Evolutionary conservation across 2,113 vertebrate species (phyloP).

Genomic region (Corythoichthys haematopterus): DNA sequence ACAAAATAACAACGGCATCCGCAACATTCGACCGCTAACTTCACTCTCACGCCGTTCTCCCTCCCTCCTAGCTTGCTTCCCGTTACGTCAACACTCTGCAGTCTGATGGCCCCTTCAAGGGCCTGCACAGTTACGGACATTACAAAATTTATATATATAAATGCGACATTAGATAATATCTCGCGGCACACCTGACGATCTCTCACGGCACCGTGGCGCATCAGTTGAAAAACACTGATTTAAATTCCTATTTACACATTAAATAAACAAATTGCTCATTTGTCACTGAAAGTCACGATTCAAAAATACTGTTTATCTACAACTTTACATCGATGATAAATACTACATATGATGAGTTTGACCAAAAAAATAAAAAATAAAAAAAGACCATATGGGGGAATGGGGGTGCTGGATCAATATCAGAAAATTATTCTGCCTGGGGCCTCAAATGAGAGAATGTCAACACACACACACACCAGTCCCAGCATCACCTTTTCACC

Average conservation of each 20-base stretch:
- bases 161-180: too few species aligned
- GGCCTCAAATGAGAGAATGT: slow-evolving; percentile 61
- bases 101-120: too few species aligned
- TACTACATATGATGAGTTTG: background rate
- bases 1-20: too few species aligned
- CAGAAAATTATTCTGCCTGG: slow-evolving; percentile 49
- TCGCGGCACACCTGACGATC: too few species aligned
- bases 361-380: background rate
- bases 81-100: too few species aligned
- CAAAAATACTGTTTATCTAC: background rate
- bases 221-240: too few species aligned
- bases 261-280: background rate
- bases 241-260: background rate
- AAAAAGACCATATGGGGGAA: background rate
- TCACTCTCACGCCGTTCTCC: too few species aligned
- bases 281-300: background rate
- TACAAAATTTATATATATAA: too few species aligned
- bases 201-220: too few species aligned
- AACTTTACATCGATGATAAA: background rate
- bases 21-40: too few species aligned
- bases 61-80: too few species aligned
- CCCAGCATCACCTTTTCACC: slow-evolving; percentile 43
- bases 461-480: slow-evolving; percentile 35
- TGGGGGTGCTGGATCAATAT: slow-evolving; percentile 47
- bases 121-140: too few species aligned